Evolutionary conservation across 1,140 invertebrate species (phyloP), one percentile per base, ranked within the genome.

Genomic region (Zaprionus camerounensis): DNA sequence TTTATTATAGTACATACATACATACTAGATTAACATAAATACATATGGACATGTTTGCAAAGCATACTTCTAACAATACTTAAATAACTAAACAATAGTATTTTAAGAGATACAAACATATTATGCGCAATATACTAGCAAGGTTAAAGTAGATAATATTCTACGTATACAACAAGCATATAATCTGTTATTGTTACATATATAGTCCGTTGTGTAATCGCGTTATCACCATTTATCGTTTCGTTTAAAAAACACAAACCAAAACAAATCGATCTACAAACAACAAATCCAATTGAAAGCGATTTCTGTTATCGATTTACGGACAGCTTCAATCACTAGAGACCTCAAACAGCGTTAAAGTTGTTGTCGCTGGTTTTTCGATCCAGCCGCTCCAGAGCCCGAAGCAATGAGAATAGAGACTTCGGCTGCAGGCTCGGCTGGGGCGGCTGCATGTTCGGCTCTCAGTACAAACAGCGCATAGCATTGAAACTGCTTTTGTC

Each of bases 151-250:
- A 51, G 46, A 13, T 13, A 24, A 51, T 51, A 51, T 24, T 51
- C 46, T 51, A 51, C 46, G 11, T 51, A 51, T 51, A 51, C 46
- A 9, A 49, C 20, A 51, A 24, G 41, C 46, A 24, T 51, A 59
- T 24, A 69, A 36, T 46, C 66, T 51, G 66, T 69, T 69, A 72
- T 71, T 57, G 76, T 82, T 80, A 80, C 38, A 44, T 77, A 82
- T 73, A 78, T 72, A 81, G 75, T 67, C 71, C 65, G 75, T 76
- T 85, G 78, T 76, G 82, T 81, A 76, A 81, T 81, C 80, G 41
- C n/a, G 41, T 73, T 71, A 72, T 78, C 63, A 75, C 62, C 62
- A 83, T 81, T 80, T 69, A 68, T 78, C 59, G 78, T 76, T 81
- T 86, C 68, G 72, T 73, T 46, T 71, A 67, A 34, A 34, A 11